Evolutionary conservation across 2,113 vertebrate species (phyloP), one percentile per base, ranked within the genome.

Genomic region (Dasyurus viverrinus): DNA sequence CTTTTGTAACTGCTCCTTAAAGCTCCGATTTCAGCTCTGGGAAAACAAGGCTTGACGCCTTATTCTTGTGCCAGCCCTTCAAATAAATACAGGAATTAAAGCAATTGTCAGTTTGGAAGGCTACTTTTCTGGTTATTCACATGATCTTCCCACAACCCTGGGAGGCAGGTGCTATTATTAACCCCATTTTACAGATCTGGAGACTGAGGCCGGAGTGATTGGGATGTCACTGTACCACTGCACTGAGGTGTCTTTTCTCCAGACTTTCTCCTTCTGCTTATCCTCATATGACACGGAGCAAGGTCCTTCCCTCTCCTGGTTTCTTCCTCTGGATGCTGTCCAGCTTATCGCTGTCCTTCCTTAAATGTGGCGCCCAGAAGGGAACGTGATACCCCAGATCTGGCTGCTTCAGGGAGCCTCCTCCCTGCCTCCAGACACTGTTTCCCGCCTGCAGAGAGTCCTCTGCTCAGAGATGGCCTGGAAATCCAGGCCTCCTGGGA

Each of bases 371-470:
- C 60, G 60, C 60, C 60, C 60, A 68, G 60, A 68, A 68, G 12
- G 60, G 60, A 68, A 68, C 0, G 60, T 16, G 60, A 68, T 68
- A 68, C 60, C 60, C 60, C 60, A 68, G 60, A 36, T 36, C 60
- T 36, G 60, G 30, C 60, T 68, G 60, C 60, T 68, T 68, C 30
- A 68, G 60, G 60, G 60, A 68, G 30, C 30, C 60, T 68, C 60
- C 60, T 68, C 60, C 60, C 60, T 68, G 60, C 60, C 60, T 68
- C 30, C 30, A 68, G 60, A 47, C 89, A 46, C 47, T 89, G 8
- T 91, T 93, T 55, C 36, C 42, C 76, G 46, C 50, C 93, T 89
- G 89, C 92, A 90, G 19, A 50, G 90, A 93, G 91, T 89, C 84
- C 94, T 92, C 60, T 60, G 60, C 89, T 90, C 53, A 91, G 89